Evolutionary conservation across 2,888 invertebrate genomes (phyloP).

Genomic region (Noctuana brunneofusca): DNA sequence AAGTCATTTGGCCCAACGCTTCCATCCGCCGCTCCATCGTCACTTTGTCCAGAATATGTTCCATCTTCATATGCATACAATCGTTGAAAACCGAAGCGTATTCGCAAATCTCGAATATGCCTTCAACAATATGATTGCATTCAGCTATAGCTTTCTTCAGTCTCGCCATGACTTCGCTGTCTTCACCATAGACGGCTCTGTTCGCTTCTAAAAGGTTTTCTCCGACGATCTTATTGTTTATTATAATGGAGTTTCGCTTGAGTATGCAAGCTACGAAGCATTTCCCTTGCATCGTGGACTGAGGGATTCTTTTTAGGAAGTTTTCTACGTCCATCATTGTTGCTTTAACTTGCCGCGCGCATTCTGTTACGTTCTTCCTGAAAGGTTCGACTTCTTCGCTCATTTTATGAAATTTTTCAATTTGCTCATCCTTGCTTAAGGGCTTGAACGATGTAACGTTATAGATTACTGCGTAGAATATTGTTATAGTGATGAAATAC

Average conservation of each 20-base stretch:
- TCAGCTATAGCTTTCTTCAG: conserved; percentile 60
- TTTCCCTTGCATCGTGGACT: conserved; percentile 64
- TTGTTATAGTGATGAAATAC: conserved; percentile 29
- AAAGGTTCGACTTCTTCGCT: conserved; percentile 68
- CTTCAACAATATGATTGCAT: conserved; percentile 56
- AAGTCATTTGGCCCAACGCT: conserved; percentile 67
- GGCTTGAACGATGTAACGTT: conserved; percentile 60
- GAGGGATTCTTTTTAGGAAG: conserved; percentile 69
- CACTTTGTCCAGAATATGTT: conserved; percentile 70
- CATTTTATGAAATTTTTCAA: conserved; percentile 58
- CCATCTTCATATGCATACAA: conserved; percentile 78
- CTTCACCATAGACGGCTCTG: conserved; percentile 64
- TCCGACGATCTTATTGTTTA: conserved; percentile 61
- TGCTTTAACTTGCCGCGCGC: conserved; percentile 70
- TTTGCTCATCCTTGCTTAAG: conserved; percentile 66
- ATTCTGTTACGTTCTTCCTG: conserved; percentile 67
- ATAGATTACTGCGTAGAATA: conserved; percentile 33
- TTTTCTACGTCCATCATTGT: conserved; percentile 65
- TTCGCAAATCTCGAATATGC: conserved; percentile 73
- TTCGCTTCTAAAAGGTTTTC: conserved; percentile 63
- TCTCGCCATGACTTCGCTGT: conserved; percentile 64
- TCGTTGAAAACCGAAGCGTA: conserved; percentile 74
- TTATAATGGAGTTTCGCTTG: conserved; percentile 66
- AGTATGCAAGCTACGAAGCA: conserved; percentile 76
- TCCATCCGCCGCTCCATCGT: conserved; percentile 74